Evolutionary conservation across 2,888 invertebrate species (phyloP), one percentile per base, ranked within the genome.

Genomic region (Camptogramma bilineatum): DNA sequence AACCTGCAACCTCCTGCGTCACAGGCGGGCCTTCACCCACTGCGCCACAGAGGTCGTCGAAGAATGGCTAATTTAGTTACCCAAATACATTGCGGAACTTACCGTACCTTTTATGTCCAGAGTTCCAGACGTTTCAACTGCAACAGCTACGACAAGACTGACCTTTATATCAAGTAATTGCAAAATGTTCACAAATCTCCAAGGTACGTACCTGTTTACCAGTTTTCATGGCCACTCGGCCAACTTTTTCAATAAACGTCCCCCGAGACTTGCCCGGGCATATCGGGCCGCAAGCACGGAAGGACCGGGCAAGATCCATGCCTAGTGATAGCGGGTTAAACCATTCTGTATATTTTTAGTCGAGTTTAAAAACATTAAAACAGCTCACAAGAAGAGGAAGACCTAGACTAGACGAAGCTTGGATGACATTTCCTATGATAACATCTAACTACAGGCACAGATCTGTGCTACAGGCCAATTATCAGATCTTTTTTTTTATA

Each of bases 211-310:
- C 73, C 69, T 80, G 80, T 79, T 80, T 78, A 72, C 73, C 70
- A 63, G 70, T 78, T 83, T 85, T 84, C 83, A 73, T 63, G 76
- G 74, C 73, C 77, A 72, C 59, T 71, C 73, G 70, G 73, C 69
- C 61, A 86, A 81, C 83, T 85, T 86, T 85, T 84, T 85, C 82
- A 84, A 86, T 85, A 85, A 83, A 78, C 75, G 74, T 81, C 75
- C 73, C 75, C 77, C 44, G 71, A 72, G 73, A 71, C 62, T 65
- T 64, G 66, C 73, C 73, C 74, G 73, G 74, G 74, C 52, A 71
- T 71, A 70, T 70, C 71, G 76, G 31, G 4, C 13, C 17, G n/a
- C 46, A 19, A 31, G 71, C 68, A 76, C 68, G 57, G 73, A 64
- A 61, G 64, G 53, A 52, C 59, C 53, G 44, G n/a, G 47, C 10